These are phyloP conservation scores for Trinorchestia longiramus DNA, from an alignment of 1,140 invertebrate genomes.

Conservation along the genomic window DNA sequence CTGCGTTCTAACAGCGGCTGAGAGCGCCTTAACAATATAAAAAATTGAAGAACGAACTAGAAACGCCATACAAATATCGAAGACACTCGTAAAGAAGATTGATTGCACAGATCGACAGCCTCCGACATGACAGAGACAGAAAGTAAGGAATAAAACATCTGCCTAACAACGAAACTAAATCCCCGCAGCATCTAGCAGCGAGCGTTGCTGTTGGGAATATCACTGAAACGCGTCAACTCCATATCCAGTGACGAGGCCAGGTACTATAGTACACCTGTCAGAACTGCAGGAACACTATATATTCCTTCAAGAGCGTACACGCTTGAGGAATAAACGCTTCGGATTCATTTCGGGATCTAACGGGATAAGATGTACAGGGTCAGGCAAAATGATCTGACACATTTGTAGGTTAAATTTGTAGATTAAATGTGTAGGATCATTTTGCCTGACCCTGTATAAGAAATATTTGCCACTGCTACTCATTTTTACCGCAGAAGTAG, in stretches of 20 bases:
- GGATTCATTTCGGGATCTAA: no score
- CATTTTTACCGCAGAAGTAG: no score
- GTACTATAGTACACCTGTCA: background rate
- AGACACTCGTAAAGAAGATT: background rate
- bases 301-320: background rate
- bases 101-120: background rate
- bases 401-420: no score
- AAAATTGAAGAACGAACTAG: background rate
- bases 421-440: no score
- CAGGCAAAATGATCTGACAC: no score
- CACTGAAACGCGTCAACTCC: background rate
- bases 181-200: background rate
- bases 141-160: background rate
- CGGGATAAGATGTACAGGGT: no score
- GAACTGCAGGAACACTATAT: background rate
- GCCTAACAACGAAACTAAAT: background rate
- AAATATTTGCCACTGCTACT: no score
- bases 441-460: no score
- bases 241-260: background rate
- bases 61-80: background rate
- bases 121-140: background rate
- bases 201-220: background rate
- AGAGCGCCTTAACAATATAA: no score
- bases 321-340: no score
- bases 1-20: no score